Percentiles rank a stretch among this genome's conserved stretches.
phyloP scores from a whole-genome alignment of 2,797 vertebrate species.

The Falco rusticolus region DNA sequence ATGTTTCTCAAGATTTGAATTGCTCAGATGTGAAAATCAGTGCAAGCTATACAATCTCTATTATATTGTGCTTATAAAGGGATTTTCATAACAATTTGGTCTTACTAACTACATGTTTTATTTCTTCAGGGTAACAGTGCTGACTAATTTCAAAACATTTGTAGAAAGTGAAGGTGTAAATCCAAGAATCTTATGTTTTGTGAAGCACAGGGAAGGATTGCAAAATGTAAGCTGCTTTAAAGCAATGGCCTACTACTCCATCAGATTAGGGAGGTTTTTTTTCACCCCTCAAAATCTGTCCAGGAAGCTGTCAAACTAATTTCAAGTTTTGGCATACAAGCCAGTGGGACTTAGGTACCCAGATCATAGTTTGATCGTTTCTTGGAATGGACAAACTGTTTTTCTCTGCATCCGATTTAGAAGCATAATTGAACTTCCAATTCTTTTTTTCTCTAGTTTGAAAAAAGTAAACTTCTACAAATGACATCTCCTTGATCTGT shows the following conservation, averaged over 20 bases:
- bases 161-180: neutral
- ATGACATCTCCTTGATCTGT: neutral
- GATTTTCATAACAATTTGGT: neutral
- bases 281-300: neutral
- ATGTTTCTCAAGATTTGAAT: constrained; percentile 38
- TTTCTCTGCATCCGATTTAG: neutral
- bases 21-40: constrained; percentile 49
- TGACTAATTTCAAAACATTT: constrained; percentile 26
- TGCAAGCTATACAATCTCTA: neutral
- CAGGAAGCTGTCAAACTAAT: neutral
- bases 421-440: neutral
- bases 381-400: neutral
- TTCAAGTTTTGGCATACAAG: neutral
- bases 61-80: neutral
- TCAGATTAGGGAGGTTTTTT: neutral
- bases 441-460: neutral
- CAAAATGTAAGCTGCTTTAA: neutral
- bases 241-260: neutral
- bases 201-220: neutral
- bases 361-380: neutral
- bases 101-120: neutral
- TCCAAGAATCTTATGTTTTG: neutral
- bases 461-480: neutral
- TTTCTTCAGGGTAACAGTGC: neutral
- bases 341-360: neutral